Conservation (phyloP, 2,797 vertebrate genomes). For the Dallia pectoralis region DNA sequence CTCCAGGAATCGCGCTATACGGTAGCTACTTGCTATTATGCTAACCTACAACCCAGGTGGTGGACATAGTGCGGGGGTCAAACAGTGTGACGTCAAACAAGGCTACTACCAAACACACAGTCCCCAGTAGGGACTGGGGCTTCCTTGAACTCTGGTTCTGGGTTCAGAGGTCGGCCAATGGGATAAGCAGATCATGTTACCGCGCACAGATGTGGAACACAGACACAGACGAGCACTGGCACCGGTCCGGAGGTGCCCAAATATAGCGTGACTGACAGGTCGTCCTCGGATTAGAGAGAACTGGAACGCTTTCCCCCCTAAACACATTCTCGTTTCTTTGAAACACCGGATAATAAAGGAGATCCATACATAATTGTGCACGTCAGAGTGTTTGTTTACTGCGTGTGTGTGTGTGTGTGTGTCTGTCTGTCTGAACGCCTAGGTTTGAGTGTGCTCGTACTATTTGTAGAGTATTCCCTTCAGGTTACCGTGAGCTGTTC, state of each 20-base stretch:
- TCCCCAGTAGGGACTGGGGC: conserved; percentile 63
- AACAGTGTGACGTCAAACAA: conserved; percentile 52
- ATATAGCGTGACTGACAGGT: conserved; percentile 48
- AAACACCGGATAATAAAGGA: background rate
- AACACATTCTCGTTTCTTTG: conserved; percentile 37
- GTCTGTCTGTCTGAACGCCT: conserved; percentile 19
- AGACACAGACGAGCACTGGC: conserved; percentile 35
- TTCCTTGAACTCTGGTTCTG: conserved; percentile 51
- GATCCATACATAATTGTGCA: background rate
- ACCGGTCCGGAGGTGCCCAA: conserved; percentile 51
- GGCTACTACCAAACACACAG: conserved; percentile 36
- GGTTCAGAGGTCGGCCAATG: conserved; percentile 53
- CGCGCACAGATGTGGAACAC: conserved; percentile 62
- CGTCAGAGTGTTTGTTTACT: conserved; percentile 10
- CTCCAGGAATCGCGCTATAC: conserved; percentile 52
- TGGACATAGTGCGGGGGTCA: conserved; percentile 5
- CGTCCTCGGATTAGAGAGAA: conserved; percentile 17
- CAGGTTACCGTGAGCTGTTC: conserved; percentile 39
- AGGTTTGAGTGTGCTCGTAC: background rate
- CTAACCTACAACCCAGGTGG: conserved; percentile 7
- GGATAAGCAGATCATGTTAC: conserved; percentile 59
- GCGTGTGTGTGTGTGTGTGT: conserved; percentile 4
- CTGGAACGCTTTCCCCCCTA: conserved; percentile 34
- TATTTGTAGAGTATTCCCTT: conserved; percentile 49
- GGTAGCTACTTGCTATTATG: conserved; percentile 64